These are phyloP conservation scores for Gavialis gangeticus DNA, from an alignment of 2,113 vertebrate species.

Conservation along the genomic window DNA sequence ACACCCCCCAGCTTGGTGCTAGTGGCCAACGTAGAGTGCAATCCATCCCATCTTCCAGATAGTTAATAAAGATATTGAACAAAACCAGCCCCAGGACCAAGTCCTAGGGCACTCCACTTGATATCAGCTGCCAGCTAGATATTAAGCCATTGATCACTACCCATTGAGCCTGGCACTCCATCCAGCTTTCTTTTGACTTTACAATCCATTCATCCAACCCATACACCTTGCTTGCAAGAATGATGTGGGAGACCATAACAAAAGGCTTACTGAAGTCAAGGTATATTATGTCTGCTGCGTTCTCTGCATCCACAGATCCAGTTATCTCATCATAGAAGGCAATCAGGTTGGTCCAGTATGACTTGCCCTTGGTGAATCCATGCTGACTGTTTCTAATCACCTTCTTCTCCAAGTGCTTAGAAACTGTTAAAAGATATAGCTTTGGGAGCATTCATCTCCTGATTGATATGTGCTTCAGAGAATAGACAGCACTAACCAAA, in stretches of 20 bases:
- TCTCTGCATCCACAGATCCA: neutral
- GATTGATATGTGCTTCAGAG: no score
- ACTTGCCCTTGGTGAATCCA: no score
- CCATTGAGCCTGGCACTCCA: neutral
- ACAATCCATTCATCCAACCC: neutral
- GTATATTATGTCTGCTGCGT: neutral
- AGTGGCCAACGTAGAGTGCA: neutral
- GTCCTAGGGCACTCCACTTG: neutral
- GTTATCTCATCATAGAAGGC: neutral
- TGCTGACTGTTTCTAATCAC: no score
- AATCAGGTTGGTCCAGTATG: no score
- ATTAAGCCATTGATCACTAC: neutral
- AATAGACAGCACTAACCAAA: no score
- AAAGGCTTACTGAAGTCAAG: neutral
- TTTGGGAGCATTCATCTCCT: no score
- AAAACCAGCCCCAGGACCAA: neutral
- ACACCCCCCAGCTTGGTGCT: neutral
- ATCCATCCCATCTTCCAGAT: accelerated
- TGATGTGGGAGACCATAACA: neutral
- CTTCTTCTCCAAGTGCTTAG: no score
- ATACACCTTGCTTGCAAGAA: neutral
- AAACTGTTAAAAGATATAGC: no score
- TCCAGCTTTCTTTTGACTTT: neutral
- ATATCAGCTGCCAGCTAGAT: neutral
- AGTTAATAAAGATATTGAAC: neutral